phyloP scores from a whole-genome alignment of 2,888 invertebrate genomes.

The Microctonus aethiopoides region DNA sequence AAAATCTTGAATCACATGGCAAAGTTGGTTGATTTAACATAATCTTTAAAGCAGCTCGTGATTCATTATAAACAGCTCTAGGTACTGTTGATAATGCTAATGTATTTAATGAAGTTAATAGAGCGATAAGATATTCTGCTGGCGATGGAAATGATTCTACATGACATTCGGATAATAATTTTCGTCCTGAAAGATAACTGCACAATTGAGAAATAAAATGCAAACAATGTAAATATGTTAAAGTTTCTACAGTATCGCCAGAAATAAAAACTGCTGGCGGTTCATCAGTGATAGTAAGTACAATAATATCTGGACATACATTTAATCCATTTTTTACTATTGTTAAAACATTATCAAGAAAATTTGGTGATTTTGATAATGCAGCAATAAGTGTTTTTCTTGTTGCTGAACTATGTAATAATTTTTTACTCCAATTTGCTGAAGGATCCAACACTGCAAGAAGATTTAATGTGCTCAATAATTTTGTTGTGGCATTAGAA shows the following conservation, averaged over 20 bases:
- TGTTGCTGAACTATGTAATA: constrained; percentile 56
- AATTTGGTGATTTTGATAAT: constrained; percentile 55
- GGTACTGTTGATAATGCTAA: constrained; percentile 51
- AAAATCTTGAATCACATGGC: constrained; percentile 55
- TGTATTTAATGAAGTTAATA: constrained; percentile 54
- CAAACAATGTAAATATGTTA: constrained; percentile 60
- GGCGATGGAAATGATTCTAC: constrained; percentile 46
- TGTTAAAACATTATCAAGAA: constrained; percentile 51
- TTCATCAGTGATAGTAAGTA: constrained; percentile 55
- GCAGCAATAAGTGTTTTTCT: constrained; percentile 52
- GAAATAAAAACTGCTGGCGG: constrained; percentile 52
- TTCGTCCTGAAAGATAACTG: constrained; percentile 51
- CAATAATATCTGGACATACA: constrained; percentile 43
- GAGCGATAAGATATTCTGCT: constrained; percentile 51
- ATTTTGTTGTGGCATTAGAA: constrained; percentile 45
- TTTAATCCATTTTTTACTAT: constrained; percentile 50
- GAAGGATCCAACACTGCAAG: constrained; percentile 60
- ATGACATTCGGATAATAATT: constrained; percentile 50
- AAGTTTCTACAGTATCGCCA: constrained; percentile 57
- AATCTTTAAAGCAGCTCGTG: constrained; percentile 49
- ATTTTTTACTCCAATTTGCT: constrained; percentile 59
- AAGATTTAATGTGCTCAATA: constrained; percentile 54
- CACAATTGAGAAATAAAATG: constrained; percentile 58
- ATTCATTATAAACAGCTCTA: constrained; percentile 55
- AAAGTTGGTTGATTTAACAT: constrained; percentile 52